Conservation (phyloP, 2,888 invertebrate species). For the Hymenopus coronatus region DNA sequence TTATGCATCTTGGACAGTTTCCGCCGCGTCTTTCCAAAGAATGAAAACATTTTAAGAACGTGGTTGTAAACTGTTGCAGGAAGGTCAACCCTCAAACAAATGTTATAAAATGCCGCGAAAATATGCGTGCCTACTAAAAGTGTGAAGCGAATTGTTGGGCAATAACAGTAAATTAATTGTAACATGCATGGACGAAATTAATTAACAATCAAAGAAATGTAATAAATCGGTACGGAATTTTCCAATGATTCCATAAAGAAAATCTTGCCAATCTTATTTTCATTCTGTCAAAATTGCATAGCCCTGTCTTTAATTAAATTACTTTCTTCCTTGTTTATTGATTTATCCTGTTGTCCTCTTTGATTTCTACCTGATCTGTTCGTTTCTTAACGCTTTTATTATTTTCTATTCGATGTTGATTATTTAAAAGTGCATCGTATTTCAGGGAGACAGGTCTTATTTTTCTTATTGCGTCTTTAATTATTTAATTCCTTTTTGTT, state of each 20-base stretch:
- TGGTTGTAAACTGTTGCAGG: background rate
- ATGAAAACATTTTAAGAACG: background rate
- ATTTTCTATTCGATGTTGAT: background rate
- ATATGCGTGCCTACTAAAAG: constrained; percentile 1
- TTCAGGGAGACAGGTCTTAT: background rate
- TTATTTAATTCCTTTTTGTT: background rate
- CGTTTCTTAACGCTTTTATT: background rate
- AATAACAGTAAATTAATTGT: constrained; percentile 5
- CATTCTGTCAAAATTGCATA: background rate
- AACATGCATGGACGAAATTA: background rate
- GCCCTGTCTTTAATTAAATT: background rate
- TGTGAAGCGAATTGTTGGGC: constrained; percentile 8
- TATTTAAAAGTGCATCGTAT: background rate
- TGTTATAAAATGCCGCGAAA: background rate
- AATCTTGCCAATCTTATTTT: background rate
- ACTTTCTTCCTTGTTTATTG: background rate
- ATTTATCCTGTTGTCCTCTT: background rate
- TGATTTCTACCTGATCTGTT: background rate
- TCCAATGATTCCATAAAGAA: background rate
- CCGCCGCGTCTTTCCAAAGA: background rate
- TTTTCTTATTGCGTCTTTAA: background rate
- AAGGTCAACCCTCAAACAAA: constrained; percentile 8
- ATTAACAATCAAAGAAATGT: background rate
- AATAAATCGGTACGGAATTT: constrained; percentile 12
- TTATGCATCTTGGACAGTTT: background rate